Conservation (phyloP, 2,888 invertebrate species). For the Microctonus brassicae region DNA sequence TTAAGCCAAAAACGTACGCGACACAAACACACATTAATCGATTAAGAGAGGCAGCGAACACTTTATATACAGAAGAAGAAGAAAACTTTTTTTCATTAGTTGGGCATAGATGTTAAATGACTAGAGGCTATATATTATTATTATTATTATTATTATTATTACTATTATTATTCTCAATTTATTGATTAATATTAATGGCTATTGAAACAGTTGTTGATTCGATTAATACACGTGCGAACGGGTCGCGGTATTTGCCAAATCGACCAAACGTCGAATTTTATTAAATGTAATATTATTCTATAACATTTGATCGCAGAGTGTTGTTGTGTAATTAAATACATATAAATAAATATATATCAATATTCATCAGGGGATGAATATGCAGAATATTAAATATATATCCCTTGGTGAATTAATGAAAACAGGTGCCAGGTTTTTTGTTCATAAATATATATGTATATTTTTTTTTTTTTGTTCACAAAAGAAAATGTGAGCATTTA, state of each 20-base stretch:
- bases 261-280: slow-evolving; percentile 2
- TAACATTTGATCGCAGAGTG: not conserved
- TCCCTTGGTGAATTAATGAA: slow-evolving; percentile 8
- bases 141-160: slow-evolving; percentile 58
- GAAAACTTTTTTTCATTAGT: slow-evolving; percentile 56
- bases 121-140: slow-evolving; percentile 69
- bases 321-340: slow-evolving; percentile 6
- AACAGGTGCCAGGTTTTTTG: slow-evolving; percentile 32
- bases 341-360: not conserved
- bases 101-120: slow-evolving; percentile 65
- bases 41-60: slow-evolving; percentile 32
- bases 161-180: slow-evolving; percentile 53
- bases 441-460: too few species aligned
- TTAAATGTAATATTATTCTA: not conserved
- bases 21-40: not conserved
- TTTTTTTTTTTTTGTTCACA: slow-evolving; percentile 13
- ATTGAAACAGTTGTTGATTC: slow-evolving; percentile 2
- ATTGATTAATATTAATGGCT: slow-evolving; percentile 34
- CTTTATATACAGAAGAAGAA: slow-evolving; percentile 43
- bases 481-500: not conserved
- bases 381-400: not conserved
- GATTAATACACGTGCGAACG: slow-evolving; percentile 33
- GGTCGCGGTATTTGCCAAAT: slow-evolving; percentile 42
- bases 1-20: slow-evolving; percentile 5
- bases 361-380: not conserved